phyloP scores from a whole-genome alignment of 2,888 invertebrate species.

The Capitulum mitella region DNA sequence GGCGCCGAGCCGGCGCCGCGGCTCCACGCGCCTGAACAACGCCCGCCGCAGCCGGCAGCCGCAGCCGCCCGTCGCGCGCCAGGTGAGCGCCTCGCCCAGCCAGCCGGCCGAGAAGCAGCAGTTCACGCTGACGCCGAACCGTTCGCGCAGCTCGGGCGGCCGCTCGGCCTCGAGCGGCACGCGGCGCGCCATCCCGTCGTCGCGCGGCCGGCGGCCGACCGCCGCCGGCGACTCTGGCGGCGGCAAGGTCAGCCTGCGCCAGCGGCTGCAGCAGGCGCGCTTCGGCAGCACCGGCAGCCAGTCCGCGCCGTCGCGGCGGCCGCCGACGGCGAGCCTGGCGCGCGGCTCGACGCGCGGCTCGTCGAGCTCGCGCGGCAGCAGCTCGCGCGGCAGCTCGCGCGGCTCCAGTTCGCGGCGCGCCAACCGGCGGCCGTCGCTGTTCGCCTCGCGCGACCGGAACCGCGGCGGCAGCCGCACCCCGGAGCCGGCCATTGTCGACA shows the following conservation, averaged over 20 bases:
- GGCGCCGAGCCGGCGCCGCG: background rate
- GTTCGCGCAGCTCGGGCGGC: background rate
- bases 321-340: background rate
- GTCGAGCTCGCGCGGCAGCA: background rate
- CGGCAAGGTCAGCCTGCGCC: background rate
- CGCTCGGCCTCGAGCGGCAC: background rate
- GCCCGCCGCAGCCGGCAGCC: background rate
- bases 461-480: background rate
- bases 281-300: background rate
- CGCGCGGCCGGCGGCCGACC: background rate
- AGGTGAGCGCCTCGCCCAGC: background rate
- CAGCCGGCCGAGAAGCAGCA: background rate
- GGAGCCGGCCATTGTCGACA: too few species aligned
- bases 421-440: background rate
- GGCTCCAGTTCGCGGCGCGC: background rate
- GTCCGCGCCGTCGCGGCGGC: background rate
- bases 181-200: background rate
- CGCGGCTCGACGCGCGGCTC: background rate
- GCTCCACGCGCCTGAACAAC: background rate
- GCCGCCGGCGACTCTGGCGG: background rate
- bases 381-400: background rate
- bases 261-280: background rate
- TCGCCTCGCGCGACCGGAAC: background rate
- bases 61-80: background rate
- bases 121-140: constrained; percentile 7